phyloP scores from a whole-genome alignment of 2,113 vertebrate genomes.

The Ptilonorhynchus violaceus region DNA sequence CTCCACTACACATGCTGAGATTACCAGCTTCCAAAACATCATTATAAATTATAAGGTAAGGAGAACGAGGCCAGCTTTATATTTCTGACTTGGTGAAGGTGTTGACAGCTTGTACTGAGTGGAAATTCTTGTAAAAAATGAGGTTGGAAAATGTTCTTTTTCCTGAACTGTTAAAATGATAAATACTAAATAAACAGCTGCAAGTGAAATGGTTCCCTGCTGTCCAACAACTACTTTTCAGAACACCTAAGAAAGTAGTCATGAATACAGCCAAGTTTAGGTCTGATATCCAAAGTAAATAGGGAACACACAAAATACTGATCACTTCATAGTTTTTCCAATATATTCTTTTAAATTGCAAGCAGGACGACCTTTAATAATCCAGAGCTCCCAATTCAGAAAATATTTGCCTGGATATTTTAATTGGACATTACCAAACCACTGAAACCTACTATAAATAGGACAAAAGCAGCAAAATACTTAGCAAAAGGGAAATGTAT shows the following conservation, averaged over 20 bases:
- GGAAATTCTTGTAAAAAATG: slow-evolving; percentile 24
- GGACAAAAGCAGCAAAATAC: neutral
- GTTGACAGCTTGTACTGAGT: slow-evolving; percentile 31
- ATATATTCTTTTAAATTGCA: neutral
- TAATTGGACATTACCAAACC: neutral
- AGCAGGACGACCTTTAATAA: neutral
- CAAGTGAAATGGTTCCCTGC: slow-evolving; percentile 15
- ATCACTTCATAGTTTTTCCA: neutral
- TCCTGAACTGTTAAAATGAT: slow-evolving; percentile 34
- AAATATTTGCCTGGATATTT: neutral
- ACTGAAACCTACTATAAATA: neutral
- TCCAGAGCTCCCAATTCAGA: neutral
- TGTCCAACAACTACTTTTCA: slow-evolving; percentile 19
- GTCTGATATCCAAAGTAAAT: slow-evolving; percentile 6
- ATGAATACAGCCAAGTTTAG: neutral
- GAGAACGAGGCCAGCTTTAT: neutral
- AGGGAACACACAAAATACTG: neutral
- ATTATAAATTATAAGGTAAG: slow-evolving; percentile 23
- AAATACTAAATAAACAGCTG: slow-evolving; percentile 40
- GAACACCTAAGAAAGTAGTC: neutral
- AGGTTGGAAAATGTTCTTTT: slow-evolving; percentile 19
- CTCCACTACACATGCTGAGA: neutral
- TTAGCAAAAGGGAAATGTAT: neutral
- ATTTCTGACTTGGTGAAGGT: slow-evolving; percentile 23
- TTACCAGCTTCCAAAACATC: slow-evolving; percentile 39